Evolutionary conservation across 2,113 vertebrate species (phyloP).

Genomic region (Antigone vipio): DNA sequence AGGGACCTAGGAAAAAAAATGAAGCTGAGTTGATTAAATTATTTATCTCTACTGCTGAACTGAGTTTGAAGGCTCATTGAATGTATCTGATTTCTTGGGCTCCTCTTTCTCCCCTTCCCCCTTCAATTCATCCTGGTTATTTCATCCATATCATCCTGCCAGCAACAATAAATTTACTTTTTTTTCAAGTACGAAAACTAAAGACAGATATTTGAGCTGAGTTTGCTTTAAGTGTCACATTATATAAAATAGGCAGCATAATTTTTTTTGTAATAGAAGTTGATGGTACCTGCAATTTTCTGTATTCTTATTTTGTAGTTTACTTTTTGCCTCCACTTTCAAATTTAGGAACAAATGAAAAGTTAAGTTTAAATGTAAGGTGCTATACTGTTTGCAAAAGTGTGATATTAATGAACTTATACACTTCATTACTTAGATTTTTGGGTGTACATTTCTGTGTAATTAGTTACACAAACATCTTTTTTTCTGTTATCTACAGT

Average conservation of each 20-base stretch:
- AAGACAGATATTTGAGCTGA: slow-evolving; percentile 70
- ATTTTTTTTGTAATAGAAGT: slow-evolving; percentile 25
- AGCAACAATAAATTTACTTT: slow-evolving; percentile 72
- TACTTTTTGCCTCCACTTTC: background rate
- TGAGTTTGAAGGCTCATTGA: slow-evolving; percentile 83
- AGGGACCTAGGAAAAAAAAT: slow-evolving; percentile 66
- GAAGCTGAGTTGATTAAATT: slow-evolving; percentile 75
- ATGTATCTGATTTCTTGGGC: slow-evolving; percentile 68
- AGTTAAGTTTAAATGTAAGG: slow-evolving; percentile 1
- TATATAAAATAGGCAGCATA: slow-evolving; percentile 52
- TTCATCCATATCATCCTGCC: slow-evolving; percentile 76
- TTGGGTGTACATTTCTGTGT: background rate
- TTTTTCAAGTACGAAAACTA: slow-evolving; percentile 70
- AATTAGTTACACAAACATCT: background rate
- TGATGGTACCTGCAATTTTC: slow-evolving; percentile 21
- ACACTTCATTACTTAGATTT: background rate
- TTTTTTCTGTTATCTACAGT: background rate
- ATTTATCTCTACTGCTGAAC: slow-evolving; percentile 75
- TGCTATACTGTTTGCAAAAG: background rate
- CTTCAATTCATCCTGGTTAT: slow-evolving; percentile 70
- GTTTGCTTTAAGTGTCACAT: slow-evolving; percentile 66
- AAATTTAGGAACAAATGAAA: background rate
- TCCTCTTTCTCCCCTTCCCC: slow-evolving; percentile 60
- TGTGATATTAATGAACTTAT: background rate
- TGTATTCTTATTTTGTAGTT: background rate